Evolutionary conservation across 2,113 vertebrate species (phyloP).

Genomic region (Oreochromis spilurus): DNA sequence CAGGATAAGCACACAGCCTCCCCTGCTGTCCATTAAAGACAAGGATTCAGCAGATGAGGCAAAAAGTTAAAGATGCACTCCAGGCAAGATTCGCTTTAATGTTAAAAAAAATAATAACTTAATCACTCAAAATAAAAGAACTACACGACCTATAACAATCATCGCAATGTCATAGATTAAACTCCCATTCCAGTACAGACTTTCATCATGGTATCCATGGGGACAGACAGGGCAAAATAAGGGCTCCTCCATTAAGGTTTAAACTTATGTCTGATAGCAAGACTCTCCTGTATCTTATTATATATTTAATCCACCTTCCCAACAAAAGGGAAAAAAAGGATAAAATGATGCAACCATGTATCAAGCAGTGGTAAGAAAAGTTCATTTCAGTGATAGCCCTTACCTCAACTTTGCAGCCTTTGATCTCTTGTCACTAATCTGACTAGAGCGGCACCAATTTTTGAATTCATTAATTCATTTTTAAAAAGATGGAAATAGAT

Average conservation of each 20-base stretch:
- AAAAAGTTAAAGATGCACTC: not conserved
- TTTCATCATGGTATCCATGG: not conserved
- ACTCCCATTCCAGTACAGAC: not conserved
- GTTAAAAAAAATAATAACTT: not conserved
- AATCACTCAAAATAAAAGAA: not conserved
- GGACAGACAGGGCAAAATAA: not conserved
- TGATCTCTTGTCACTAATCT: not conserved
- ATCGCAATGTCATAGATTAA: not conserved
- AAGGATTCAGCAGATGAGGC: not conserved
- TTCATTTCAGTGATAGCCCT: not conserved
- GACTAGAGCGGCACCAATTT: not conserved
- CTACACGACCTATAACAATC: not conserved
- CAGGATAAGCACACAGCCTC: slow-evolving; percentile 8
- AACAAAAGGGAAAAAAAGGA: not conserved
- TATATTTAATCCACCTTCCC: not conserved
- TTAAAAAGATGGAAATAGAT: not conserved
- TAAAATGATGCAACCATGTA: not conserved
- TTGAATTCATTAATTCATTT: not conserved
- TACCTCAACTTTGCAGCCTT: not conserved
- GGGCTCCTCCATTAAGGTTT: not conserved
- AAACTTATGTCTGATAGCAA: not conserved
- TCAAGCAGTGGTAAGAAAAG: not conserved
- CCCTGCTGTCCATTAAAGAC: slow-evolving; percentile 31
- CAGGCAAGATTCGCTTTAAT: not conserved
- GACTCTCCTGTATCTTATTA: not conserved